Evolutionary conservation across 1,140 invertebrate species (phyloP), one percentile per base, ranked within the genome.

Genomic region (Potamilus streckersoni): DNA sequence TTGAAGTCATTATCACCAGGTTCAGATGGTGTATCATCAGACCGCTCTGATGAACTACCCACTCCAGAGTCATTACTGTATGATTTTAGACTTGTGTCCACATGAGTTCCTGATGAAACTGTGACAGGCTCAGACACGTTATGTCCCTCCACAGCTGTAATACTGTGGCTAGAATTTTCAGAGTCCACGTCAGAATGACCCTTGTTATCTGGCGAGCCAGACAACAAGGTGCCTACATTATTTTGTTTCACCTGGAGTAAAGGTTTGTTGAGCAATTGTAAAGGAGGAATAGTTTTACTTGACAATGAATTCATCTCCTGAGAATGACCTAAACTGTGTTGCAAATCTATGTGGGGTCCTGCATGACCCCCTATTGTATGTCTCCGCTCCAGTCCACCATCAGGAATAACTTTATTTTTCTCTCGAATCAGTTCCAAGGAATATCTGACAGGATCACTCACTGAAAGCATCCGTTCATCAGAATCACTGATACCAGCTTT

Each of bases 31-130:
- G 86, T 83, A 70, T 86, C 86, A 71, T 87, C 86, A 23, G 86
- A 87, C 62, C 85, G 78, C 64, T 87, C 86, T 57, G 86, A 87
- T 38, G 84, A 85, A 77, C 85, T 86, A 31, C 86, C 86, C 15
- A 87, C 79, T 69, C 86, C 86, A 49, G 86, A 87, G 67, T 87
- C 86, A 79, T 86, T 82, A 78, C 84, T 86, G 71, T 85, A 83
- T 20, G 66, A 62, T 73, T 73, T 85, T 84, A 61, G 70, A 68
- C 76, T 77, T 57, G 49, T 49, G 64, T 78, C 80, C 70, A 57
- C 71, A 31, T 76, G 69, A 65, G 64, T 74, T 80, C 83, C 76
- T 77, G 66, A 27, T 77, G 80, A 71, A 63, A 71, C 74, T 69
- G 81, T 71, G 56, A 80, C 80, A 67, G 83, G 75, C 55, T 84